These are phyloP conservation scores for Eumaeus atala DNA, from an alignment of 1,140 invertebrate species.

Conservation along the genomic window DNA sequence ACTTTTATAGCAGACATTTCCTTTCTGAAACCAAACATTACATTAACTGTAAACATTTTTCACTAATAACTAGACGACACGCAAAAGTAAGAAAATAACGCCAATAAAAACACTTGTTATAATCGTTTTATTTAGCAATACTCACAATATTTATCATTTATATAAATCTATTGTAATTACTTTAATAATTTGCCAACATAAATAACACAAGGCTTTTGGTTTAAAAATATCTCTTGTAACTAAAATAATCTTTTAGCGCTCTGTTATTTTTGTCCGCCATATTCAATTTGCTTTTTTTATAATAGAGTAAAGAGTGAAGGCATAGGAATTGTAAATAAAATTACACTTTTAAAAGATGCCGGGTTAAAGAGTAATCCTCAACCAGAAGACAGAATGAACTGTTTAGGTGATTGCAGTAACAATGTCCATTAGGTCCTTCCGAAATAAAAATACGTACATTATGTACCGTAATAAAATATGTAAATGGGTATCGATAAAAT, in stretches of 20 bases:
- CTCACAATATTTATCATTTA: constrained; percentile 5
- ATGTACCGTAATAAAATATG: too few relatives aligned
- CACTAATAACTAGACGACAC: not conserved
- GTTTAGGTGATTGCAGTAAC: too few relatives aligned
- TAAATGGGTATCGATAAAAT: too few relatives aligned
- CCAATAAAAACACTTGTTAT: constrained; percentile 11
- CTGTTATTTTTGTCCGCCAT: constrained; percentile 72
- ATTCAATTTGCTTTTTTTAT: constrained; percentile 39
- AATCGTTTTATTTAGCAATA: constrained; percentile 10
- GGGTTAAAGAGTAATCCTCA: too few relatives aligned
- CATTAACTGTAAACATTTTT: constrained; percentile 5
- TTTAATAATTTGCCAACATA: not conserved
- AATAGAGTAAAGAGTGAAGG: too few relatives aligned
- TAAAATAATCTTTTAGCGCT: constrained; percentile 70
- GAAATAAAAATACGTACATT: too few relatives aligned
- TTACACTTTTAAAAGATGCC: too few relatives aligned
- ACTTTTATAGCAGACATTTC: constrained; percentile 85
- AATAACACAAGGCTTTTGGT: constrained; percentile 11
- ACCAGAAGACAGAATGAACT: too few relatives aligned
- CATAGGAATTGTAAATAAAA: too few relatives aligned
- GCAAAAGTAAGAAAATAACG: constrained; percentile 16
- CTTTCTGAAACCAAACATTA: constrained; percentile 5
- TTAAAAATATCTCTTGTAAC: constrained; percentile 37
- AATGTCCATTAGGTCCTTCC: too few relatives aligned
- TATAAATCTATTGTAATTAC: not conserved